Evolutionary conservation across 2,888 invertebrate genomes (phyloP).

Genomic region (Calliphora vomitoria): DNA sequence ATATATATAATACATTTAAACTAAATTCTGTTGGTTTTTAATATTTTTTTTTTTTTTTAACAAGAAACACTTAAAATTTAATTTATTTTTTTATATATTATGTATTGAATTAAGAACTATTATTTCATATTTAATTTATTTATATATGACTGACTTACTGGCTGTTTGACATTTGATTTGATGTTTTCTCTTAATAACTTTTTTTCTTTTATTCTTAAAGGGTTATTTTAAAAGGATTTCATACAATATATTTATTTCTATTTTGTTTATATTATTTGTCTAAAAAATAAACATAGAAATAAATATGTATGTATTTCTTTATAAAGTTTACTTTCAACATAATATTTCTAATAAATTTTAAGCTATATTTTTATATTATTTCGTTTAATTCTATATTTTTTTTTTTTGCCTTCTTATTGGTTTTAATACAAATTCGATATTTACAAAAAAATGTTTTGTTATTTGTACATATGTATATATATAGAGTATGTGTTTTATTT

Average conservation of each 20-base stretch:
- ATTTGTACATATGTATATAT: constrained; percentile 47
- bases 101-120: constrained; percentile 41
- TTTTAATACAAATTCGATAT: constrained; percentile 58
- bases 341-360: constrained; percentile 45
- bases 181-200: constrained; percentile 22
- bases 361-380: constrained; percentile 32
- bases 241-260: background rate
- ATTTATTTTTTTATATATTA: constrained; percentile 20
- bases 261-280: background rate
- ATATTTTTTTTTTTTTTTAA: constrained; percentile 54
- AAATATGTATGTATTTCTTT: background rate
- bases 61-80: constrained; percentile 68
- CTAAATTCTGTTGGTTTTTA: constrained; percentile 36
- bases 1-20: constrained; percentile 39
- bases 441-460: constrained; percentile 49
- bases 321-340: constrained; percentile 32
- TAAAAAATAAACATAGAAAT: constrained; percentile 30
- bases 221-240: background rate
- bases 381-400: constrained; percentile 5
- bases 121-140: constrained; percentile 29
- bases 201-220: background rate
- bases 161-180: constrained; percentile 30
- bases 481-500: background rate
- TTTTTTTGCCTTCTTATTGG: constrained; percentile 7
- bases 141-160: constrained; percentile 30